Evolutionary conservation across 2,797 vertebrate genomes (phyloP).

Genomic region (Diglossa cyanea): DNA sequence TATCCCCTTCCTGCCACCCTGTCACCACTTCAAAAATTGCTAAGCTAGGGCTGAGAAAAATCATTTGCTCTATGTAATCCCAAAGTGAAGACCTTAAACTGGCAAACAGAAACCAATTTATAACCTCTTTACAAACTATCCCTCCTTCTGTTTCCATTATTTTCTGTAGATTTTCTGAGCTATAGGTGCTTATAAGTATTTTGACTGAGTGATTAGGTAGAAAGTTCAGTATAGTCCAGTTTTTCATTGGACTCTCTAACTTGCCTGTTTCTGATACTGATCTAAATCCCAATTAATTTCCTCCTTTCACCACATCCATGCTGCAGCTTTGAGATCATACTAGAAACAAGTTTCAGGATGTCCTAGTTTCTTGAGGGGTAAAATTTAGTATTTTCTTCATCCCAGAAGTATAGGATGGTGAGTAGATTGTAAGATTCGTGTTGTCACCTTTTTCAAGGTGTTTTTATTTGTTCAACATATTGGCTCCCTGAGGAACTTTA

Average conservation of each 20-base stretch:
- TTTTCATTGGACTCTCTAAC: neutral
- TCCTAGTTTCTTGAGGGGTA: neutral
- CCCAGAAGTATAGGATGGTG: neutral
- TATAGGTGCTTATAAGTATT: neutral
- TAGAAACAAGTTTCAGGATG: neutral
- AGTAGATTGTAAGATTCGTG: neutral
- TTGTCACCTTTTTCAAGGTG: neutral
- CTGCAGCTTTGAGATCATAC: neutral
- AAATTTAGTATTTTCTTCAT: neutral
- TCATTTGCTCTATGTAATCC: neutral
- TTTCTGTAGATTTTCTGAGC: neutral
- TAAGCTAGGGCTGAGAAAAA: slow-evolving; percentile 13
- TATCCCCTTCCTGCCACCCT: neutral
- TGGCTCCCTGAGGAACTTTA: neutral
- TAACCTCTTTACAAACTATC: neutral
- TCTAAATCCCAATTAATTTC: neutral
- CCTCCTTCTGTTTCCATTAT: neutral
- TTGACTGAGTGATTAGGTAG: neutral
- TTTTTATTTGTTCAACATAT: neutral
- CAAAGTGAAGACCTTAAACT: neutral
- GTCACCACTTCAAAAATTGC: slow-evolving; percentile 8
- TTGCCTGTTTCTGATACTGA: neutral
- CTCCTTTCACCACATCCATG: neutral
- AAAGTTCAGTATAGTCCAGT: neutral
- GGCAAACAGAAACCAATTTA: neutral